A percentile compares a stretch with the other conserved stretches of the same genome.
These are phyloP conservation scores for Listronotus oregonensis DNA, from an alignment of 1,140 invertebrate species.

Conservation along the genomic window DNA sequence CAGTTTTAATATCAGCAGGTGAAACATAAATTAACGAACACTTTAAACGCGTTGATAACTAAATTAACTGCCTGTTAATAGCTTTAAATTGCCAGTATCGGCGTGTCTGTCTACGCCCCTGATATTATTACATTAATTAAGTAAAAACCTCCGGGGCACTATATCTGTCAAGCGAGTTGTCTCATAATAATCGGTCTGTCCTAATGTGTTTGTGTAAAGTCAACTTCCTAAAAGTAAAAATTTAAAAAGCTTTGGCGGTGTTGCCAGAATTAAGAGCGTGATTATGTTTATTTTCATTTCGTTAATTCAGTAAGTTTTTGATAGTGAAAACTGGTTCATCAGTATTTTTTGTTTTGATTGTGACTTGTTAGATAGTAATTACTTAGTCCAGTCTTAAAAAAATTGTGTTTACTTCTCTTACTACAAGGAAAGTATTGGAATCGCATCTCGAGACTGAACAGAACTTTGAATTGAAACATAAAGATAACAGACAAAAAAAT, in stretches of 20 bases:
- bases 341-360: too few relatives aligned
- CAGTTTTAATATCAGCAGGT: background rate
- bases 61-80: conserved; percentile 10
- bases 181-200: conserved; percentile 21
- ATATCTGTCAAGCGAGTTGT: conserved; percentile 25
- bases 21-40: background rate
- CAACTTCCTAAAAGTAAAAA: conserved; percentile 10
- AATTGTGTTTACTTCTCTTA: too few relatives aligned
- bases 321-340: too few relatives aligned
- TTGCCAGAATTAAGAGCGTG: background rate
- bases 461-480: too few relatives aligned
- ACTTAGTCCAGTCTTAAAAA: too few relatives aligned
- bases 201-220: conserved; percentile 24
- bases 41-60: background rate
- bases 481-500: too few relatives aligned
- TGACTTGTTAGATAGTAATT: too few relatives aligned
- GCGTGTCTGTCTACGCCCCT: conserved; percentile 21
- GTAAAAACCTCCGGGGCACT: conserved; percentile 23
- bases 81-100: background rate
- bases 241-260: conserved; percentile 1
- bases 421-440: too few relatives aligned
- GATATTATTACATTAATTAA: conserved; percentile 30
- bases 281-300: background rate
- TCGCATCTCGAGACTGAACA: too few relatives aligned
- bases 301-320: too few relatives aligned